Evolutionary conservation across 2,113 vertebrate species (phyloP).

Genomic region (Daboia siamensis): DNA sequence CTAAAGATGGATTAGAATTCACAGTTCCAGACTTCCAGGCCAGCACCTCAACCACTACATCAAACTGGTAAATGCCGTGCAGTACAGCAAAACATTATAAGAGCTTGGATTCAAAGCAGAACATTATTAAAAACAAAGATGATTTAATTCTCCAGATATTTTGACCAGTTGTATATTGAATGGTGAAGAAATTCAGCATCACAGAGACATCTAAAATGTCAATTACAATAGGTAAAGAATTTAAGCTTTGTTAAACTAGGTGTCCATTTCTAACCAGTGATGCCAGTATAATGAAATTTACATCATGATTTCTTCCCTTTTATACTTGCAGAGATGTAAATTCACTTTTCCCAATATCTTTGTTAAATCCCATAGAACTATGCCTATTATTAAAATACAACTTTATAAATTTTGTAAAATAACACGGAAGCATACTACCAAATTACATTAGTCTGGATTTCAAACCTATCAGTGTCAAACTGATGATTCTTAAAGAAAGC

Average conservation of each 20-base stretch:
- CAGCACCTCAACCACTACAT: neutral
- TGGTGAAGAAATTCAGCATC: neutral
- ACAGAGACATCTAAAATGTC: neutral
- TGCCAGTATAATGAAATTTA: neutral
- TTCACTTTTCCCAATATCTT: neutral
- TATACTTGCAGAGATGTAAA: neutral
- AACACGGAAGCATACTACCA: neutral
- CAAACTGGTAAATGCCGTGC: neutral
- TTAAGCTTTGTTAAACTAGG: neutral
- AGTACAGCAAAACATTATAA: neutral
- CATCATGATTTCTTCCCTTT: neutral
- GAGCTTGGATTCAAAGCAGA: neutral
- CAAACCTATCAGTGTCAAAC: neutral
- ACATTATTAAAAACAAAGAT: neutral
- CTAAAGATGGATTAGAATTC: neutral
- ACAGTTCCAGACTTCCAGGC: neutral
- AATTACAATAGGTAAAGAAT: neutral
- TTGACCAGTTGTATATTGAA: neutral
- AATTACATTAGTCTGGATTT: neutral
- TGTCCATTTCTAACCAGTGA: neutral
- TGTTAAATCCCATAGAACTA: too few species aligned
- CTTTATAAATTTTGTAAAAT: neutral
- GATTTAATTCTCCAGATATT: neutral
- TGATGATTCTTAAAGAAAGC: neutral
- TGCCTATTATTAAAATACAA: neutral